Conservation (phyloP, 2,113 vertebrate genomes). For the Cyanoramphus novaezelandiae region DNA sequence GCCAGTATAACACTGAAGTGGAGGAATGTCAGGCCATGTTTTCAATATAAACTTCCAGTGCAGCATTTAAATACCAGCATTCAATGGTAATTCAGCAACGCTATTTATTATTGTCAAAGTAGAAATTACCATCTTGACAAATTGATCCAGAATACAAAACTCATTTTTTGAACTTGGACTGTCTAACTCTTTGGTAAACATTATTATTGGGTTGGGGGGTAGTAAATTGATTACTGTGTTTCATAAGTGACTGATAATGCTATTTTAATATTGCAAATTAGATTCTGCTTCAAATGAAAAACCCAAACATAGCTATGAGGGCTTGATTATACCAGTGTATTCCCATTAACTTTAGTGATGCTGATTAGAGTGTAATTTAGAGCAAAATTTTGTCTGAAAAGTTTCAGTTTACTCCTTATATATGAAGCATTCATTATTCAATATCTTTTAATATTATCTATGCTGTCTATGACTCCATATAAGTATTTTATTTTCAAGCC, state of each 20-base stretch:
- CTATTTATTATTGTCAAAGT: background rate
- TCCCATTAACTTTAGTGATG: background rate
- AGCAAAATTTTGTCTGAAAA: background rate
- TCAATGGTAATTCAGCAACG: background rate
- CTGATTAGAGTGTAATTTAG: background rate
- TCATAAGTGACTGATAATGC: background rate
- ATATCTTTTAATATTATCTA: background rate
- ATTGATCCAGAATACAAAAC: background rate
- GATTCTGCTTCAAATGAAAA: background rate
- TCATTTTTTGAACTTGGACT: background rate
- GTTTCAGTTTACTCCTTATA: background rate
- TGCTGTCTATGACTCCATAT: background rate
- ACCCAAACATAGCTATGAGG: background rate
- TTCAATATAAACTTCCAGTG: conserved; percentile 20
- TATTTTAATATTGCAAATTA: conserved; percentile 15
- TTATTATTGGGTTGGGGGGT: background rate
- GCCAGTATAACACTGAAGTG: conserved; percentile 7
- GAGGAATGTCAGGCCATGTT: conserved; percentile 5
- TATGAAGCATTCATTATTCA: background rate
- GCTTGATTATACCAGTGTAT: background rate
- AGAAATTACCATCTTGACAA: conserved; percentile 18
- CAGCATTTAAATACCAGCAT: background rate
- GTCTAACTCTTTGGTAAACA: conserved; percentile 1
- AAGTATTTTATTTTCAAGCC: background rate
- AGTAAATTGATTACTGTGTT: background rate